Conservation (phyloP, 2,888 invertebrate genomes). For the Polyommatus icarus region DNA sequence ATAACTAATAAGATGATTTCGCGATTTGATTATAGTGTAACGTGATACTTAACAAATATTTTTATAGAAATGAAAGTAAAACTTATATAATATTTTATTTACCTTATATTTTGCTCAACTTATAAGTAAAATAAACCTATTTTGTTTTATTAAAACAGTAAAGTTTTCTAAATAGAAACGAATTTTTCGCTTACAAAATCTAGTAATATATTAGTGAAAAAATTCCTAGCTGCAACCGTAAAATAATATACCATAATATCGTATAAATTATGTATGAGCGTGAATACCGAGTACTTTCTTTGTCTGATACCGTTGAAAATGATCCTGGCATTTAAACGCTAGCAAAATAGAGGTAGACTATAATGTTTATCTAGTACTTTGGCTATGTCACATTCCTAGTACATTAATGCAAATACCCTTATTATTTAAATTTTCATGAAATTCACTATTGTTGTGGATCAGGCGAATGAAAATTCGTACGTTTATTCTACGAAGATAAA, state of each 20-base stretch:
- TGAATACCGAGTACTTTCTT: slow-evolving; percentile 42
- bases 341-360: slow-evolving; percentile 35
- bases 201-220: slow-evolving; percentile 23
- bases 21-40: too few species aligned
- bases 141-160: not conserved
- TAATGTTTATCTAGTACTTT: slow-evolving; percentile 20
- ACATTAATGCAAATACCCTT: slow-evolving; percentile 10
- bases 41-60: too few species aligned
- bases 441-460: slow-evolving; percentile 8
- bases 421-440: slow-evolving; percentile 9
- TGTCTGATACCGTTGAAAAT: slow-evolving; percentile 40
- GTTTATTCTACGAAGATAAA: not conserved
- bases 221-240: slow-evolving; percentile 41
- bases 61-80: too few species aligned
- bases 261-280: slow-evolving; percentile 56
- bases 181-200: not conserved
- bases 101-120: too few species aligned
- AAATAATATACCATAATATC: slow-evolving; percentile 55
- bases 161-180: not conserved
- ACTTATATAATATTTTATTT: too few species aligned
- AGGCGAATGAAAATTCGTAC: not conserved
- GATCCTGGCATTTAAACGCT: slow-evolving; percentile 37
- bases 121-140: not conserved
- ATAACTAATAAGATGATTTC: too few species aligned
- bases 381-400: slow-evolving; percentile 3